These are phyloP conservation scores for Phaetusa simplex DNA, from an alignment of 2,113 vertebrate genomes.

Conservation along the genomic window DNA sequence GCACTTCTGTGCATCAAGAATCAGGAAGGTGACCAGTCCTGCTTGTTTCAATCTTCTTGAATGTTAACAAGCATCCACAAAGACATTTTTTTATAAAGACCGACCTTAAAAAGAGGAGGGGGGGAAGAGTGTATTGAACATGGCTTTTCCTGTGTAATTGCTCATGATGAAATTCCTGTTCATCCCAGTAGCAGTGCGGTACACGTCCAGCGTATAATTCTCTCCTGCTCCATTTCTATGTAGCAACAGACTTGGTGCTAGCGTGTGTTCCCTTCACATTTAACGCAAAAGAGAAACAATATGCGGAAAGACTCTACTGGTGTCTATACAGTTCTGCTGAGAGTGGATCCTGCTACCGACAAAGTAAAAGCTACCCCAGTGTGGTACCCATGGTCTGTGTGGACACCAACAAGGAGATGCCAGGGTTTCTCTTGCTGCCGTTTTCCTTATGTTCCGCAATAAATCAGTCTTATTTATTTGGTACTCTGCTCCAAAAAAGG, in stretches of 20 bases:
- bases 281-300: not conserved
- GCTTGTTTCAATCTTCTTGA: not conserved
- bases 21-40: not conserved
- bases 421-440: not conserved
- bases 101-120: not conserved
- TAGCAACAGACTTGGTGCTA: not conserved
- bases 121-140: not conserved
- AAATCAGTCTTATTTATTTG: not conserved
- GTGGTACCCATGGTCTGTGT: not conserved
- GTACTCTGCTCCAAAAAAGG: not conserved
- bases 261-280: rapidly evolving
- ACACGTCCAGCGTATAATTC: not conserved
- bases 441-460: not conserved
- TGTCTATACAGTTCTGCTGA: not conserved
- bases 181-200: not conserved
- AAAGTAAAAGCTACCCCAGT: not conserved
- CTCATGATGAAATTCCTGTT: not conserved
- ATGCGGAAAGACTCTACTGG: not conserved
- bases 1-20: not conserved
- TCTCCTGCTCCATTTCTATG: not conserved
- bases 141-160: not conserved
- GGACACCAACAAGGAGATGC: not conserved
- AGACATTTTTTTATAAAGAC: not conserved
- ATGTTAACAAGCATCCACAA: not conserved
- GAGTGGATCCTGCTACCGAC: not conserved